Base-by-base conservation (phyloP, 2,888 invertebrate genomes). In the Tipula unca region DNA sequence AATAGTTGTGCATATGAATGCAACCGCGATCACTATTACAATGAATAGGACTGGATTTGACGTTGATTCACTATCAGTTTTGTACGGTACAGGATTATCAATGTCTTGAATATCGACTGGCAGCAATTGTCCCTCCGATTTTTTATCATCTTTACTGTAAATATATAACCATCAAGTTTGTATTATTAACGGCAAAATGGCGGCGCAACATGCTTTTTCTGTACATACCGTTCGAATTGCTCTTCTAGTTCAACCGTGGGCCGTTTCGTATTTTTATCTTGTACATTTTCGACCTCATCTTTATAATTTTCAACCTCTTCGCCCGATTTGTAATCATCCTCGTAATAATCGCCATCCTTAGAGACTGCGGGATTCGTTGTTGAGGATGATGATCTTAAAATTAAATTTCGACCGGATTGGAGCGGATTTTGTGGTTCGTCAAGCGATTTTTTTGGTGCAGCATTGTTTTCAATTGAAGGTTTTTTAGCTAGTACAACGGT, bases 271-370 rank as follows among this genome's bases (percentile, higher is more conserved):
- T 86, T 85, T 39, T 54, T 69, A 20, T 85, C 17, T 86, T 87
- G 87, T 85, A 87, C 84, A 20, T 86, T 86, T 86, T 87, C 87
- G 13, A 87, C 86, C 29, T 87, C 86, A 29, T 82, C 82, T 5
- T 29, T 29, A 13, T 36, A 42, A 20, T 86, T 69, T 85, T 86
- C 69, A 54, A 85, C 85, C 13, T 85, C 36, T 5, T 84, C 86
- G n/a, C 39, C 69, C 10, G 69, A 69, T 8, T 13, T 69, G 25
- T 69, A 69, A 17, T 83, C 32, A 32, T 83, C 83, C 10, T 83
- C 83, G n/a, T 83, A 83, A 8, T n/a, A 83, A 35, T 83, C 29
- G 0, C 17, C 83, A 5, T 29, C n/a, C 13, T 29, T 32, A 32
- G n/a, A 6, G 6, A 1, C 2, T 17, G n/a, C n/a, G n/a, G 83